Percentiles rank a stretch among this genome's conserved stretches.
Evolutionary conservation across 2,888 invertebrate genomes (phyloP).

Genomic region (Drosophila antonietae): DNA sequence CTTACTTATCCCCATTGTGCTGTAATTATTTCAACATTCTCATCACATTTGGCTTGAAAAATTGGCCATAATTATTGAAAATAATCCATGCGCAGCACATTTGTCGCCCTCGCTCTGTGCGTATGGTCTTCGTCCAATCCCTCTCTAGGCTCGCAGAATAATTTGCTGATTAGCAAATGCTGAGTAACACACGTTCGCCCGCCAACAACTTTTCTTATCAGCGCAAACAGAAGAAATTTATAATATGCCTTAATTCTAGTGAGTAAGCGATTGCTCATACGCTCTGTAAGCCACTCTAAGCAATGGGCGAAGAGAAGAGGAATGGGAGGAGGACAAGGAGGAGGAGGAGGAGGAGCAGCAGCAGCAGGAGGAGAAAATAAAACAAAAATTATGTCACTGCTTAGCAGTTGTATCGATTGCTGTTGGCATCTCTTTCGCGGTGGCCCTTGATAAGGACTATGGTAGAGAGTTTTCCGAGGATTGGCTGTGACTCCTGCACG

Average conservation of each 20-base stretch:
- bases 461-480: slow-evolving; percentile 32
- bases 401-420: slow-evolving; percentile 21
- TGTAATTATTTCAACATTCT: slow-evolving; percentile 67
- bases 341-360: background rate
- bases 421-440: slow-evolving; percentile 24
- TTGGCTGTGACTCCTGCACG: slow-evolving; percentile 7
- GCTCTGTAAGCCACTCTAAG: slow-evolving; percentile 40
- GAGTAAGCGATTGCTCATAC: slow-evolving; percentile 45
- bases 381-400: slow-evolving; percentile 65
- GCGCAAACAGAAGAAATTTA: slow-evolving; percentile 59
- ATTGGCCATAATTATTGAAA: slow-evolving; percentile 67
- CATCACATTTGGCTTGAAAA: slow-evolving; percentile 49
- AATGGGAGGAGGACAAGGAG: too few relatives aligned
- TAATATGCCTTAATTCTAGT: slow-evolving; percentile 49
- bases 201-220: slow-evolving; percentile 63
- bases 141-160: slow-evolving; percentile 56
- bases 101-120: slow-evolving; percentile 51
- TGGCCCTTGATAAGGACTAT: slow-evolving; percentile 32
- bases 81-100: slow-evolving; percentile 70
- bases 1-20: slow-evolving; percentile 29
- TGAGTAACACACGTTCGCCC: slow-evolving; percentile 17
- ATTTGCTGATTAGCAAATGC: slow-evolving; percentile 69
- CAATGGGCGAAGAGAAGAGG: slow-evolving; percentile 7
- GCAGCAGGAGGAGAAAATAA: too few relatives aligned
- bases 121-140: slow-evolving; percentile 16